phyloP scores from a whole-genome alignment of 2,113 vertebrate genomes.

The Lepus americanus region DNA sequence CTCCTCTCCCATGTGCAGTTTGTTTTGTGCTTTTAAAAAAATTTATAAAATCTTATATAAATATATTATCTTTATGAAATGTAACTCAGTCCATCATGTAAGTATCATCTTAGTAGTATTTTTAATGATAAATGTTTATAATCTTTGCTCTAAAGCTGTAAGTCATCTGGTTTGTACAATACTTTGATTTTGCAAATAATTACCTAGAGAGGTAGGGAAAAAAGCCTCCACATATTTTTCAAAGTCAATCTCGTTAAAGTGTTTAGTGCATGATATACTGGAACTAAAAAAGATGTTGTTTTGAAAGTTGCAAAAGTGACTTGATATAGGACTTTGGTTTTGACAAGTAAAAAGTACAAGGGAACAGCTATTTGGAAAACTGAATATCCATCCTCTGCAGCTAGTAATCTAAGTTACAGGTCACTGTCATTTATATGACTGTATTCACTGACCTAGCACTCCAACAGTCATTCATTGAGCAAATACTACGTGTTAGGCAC shows the following conservation, averaged over 20 bases:
- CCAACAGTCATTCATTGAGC: not conserved
- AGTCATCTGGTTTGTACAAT: not conserved
- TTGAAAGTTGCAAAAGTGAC: not conserved
- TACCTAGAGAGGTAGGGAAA: not conserved
- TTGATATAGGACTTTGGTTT: conserved; percentile 41
- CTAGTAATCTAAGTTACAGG: not conserved
- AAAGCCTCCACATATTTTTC: not conserved
- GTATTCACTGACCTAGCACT: conserved; percentile 33
- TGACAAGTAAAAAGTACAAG: not conserved
- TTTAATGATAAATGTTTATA: conserved; percentile 57
- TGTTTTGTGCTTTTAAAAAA: conserved; percentile 15
- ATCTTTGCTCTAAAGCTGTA: conserved; percentile 2
- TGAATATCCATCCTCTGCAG: conserved; percentile 30
- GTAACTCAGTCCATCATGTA: not conserved
- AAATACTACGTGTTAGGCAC: not conserved
- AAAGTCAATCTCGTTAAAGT: conserved; percentile 39
- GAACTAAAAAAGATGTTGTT: not conserved
- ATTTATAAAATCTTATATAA: conserved; percentile 18
- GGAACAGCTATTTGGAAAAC: conserved; percentile 9
- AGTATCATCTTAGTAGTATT: conserved; percentile 43
- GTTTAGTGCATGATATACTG: not conserved
- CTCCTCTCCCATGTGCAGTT: not conserved
- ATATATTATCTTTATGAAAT: conserved; percentile 10
- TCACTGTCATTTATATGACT: conserved; percentile 40
- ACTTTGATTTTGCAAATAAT: conserved; percentile 51